Conservation (phyloP, 2,888 invertebrate species). For the Oxycera nigricornis region DNA sequence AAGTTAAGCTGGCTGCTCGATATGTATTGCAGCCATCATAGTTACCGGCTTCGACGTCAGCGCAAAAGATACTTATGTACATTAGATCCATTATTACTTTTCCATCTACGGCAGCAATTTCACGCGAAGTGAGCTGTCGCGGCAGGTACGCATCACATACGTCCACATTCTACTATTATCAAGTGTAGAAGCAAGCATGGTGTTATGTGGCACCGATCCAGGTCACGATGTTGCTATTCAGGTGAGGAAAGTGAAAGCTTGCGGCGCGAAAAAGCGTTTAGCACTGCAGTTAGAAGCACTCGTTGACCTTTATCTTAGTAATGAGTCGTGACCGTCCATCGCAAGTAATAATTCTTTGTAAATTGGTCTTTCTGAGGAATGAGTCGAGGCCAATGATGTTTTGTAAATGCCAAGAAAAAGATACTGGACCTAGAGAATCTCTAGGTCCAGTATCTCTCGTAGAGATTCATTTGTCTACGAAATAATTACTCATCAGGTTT, state of each 20-base stretch:
- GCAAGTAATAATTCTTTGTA: not conserved
- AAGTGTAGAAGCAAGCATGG: too few species aligned
- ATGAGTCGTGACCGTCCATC: not conserved
- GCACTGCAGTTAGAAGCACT: not conserved
- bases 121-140: not conserved
- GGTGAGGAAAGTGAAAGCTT: slow-evolving; percentile 15
- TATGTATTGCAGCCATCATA: too few species aligned
- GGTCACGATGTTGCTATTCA: slow-evolving; percentile 24
- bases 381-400: not conserved
- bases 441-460: too few species aligned
- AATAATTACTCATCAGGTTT: too few species aligned
- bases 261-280: not conserved
- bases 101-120: not conserved
- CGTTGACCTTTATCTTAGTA: not conserved
- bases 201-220: not conserved
- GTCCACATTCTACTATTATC: not conserved
- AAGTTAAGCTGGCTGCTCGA: not conserved
- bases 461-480: too few species aligned
- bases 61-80: too few species aligned
- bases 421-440: too few species aligned
- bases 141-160: not conserved
- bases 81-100: not conserved
- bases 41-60: not conserved
- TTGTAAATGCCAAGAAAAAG: too few species aligned
- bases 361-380: not conserved